Evolutionary conservation across 2,797 vertebrate genomes (phyloP).

Genomic region (Margarornis squamiger): DNA sequence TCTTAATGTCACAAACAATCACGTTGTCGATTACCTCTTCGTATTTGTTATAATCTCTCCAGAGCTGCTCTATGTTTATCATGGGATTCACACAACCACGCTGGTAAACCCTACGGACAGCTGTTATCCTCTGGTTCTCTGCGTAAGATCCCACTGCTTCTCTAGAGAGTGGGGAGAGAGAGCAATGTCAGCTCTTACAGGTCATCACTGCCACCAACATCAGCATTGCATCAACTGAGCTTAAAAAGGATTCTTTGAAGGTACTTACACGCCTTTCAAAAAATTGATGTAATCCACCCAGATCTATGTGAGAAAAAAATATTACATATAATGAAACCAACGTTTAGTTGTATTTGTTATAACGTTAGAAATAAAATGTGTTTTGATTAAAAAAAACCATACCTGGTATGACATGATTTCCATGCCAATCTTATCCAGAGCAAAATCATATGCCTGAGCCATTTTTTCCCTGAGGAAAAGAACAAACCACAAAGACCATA

Average conservation of each 20-base stretch:
- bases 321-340: slow-evolving; percentile 61
- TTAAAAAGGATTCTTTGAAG: slow-evolving; percentile 11
- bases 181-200: slow-evolving; percentile 39
- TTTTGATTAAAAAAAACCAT: slow-evolving; percentile 34
- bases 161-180: slow-evolving; percentile 74
- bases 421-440: slow-evolving; percentile 99
- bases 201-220: slow-evolving; percentile 37
- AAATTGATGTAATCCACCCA: slow-evolving; percentile 99
- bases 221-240: slow-evolving; percentile 2
- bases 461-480: slow-evolving; percentile 92
- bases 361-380: background rate
- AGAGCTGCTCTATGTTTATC: slow-evolving; percentile 99
- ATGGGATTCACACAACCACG: slow-evolving; percentile 98
- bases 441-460: slow-evolving; percentile 99
- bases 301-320: slow-evolving; percentile 84
- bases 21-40: slow-evolving; percentile 88
- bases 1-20: background rate
- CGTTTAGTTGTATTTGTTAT: slow-evolving; percentile 19
- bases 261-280: slow-evolving; percentile 99
- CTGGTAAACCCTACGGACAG: slow-evolving; percentile 96
- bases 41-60: slow-evolving; percentile 99
- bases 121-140: slow-evolving; percentile 98
- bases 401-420: slow-evolving; percentile 99
- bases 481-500: slow-evolving; percentile 60
- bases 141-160: slow-evolving; percentile 98